Base-by-base conservation (phyloP, 2,113 vertebrate genomes). In the Cyphomyrus discorhynchus region DNA sequence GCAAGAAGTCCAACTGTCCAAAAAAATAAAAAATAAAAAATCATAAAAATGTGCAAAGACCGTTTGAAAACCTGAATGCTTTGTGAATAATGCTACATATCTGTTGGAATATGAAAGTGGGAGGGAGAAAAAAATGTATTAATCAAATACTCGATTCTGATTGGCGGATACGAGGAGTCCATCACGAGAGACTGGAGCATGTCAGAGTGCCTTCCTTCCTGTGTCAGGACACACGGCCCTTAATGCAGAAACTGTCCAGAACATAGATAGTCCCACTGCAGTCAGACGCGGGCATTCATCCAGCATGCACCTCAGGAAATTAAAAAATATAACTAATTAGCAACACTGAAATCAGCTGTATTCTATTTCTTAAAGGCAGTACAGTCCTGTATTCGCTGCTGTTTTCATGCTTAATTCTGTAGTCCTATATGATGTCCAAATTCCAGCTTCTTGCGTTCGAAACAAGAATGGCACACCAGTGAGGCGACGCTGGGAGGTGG, bases 61-160 rank as follows among this genome's bases (percentile, higher is more conserved):
- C 24, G 5, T 58, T 58, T 90, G 89, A 90, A 91, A 91, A 93
- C 91, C 92, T 93, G 92, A 93, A 92, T 93, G 92, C 92, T 92
- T 93, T 91, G 93, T 92, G 92, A 92, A 94, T 93, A 93, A 94
- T 96, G 96, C 96, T 97, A 96, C 96, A 97, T 96, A 94, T 94
- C 66, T 46, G 70, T 42, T 83, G 91, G 17, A 77, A 53, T 52
- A 56, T 21, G 17, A 56, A 90, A 89, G 27, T 47, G 88, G 74
- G 86, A 87, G 49, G 74, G 49, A 88, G 83, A 82, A 74, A 49
- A 89, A 77, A 90, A 56, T 77, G 21, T 45, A 66, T 50, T 46
- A 27, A 82, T 58, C 42, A 62, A 90, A 88, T 62, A 24, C 86
- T 13, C 90, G 2, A 46, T 45, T 42, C 17, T 62, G 87, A 88